A percentile compares a stretch with the other conserved stretches of the same genome.
Evolutionary conservation across 2,888 invertebrate species (phyloP).

Genomic region (Macaria liturata): DNA sequence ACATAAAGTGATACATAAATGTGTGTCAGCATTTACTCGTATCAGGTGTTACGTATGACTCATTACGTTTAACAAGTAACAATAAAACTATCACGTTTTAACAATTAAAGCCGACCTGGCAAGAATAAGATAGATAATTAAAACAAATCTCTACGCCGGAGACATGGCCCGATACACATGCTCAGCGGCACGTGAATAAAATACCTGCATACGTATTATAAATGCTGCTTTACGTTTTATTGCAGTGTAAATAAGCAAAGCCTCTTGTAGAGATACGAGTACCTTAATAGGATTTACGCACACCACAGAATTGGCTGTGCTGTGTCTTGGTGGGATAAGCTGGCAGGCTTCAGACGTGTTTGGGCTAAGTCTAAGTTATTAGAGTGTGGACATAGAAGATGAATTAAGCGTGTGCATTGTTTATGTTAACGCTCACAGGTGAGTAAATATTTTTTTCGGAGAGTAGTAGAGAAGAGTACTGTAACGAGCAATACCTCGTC

Average conservation of each 20-base stretch:
- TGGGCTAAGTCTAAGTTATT: too few species aligned
- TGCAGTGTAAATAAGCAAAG: slow-evolving; percentile 9
- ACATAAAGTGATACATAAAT: too few species aligned
- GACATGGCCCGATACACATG: slow-evolving; percentile 40
- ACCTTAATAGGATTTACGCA: neutral
- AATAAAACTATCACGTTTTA: slow-evolving; percentile 2
- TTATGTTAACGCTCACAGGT: too few species aligned
- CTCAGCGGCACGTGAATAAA: slow-evolving; percentile 35
- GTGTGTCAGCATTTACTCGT: too few species aligned
- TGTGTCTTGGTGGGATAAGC: slow-evolving; percentile 1
- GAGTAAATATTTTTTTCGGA: too few species aligned
- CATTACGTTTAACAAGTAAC: neutral
- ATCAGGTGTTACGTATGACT: too few species aligned
- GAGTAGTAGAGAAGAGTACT: too few species aligned
- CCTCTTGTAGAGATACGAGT: neutral
- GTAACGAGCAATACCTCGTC: too few species aligned
- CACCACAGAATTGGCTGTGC: neutral
- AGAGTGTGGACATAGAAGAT: too few species aligned
- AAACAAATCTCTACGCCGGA: slow-evolving; percentile 31
- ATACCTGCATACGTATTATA: slow-evolving; percentile 35
- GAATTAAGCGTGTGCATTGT: too few species aligned
- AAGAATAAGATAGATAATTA: slow-evolving; percentile 23
- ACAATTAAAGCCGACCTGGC: slow-evolving; percentile 17
- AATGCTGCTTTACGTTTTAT: slow-evolving; percentile 22
- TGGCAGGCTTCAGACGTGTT: neutral